Evolutionary conservation across 2,113 vertebrate genomes (phyloP), one percentile per base, ranked within the genome.

Genomic region (Diadophis punctatus): DNA sequence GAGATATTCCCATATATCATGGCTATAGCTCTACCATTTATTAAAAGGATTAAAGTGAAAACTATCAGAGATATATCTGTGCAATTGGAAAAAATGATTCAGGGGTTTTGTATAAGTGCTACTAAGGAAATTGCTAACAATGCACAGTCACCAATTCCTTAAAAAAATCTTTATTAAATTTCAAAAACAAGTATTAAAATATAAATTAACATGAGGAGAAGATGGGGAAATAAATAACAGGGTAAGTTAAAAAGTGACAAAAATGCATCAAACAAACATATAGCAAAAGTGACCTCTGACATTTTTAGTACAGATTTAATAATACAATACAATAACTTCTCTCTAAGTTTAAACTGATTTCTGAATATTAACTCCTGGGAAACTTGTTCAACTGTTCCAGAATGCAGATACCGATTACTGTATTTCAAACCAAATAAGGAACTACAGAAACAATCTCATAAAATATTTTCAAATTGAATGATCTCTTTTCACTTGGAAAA

Each of bases 81-180:
- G n/a, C 52, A 56, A 30, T 30, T 27, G 56, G 39, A 48, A 46
- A 46, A 30, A 90, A 52, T 10, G 4, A 3, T 27, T 30, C 27
- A 90, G 39, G 16, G 5, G 8, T 8, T 63, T 46, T 48, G 43
- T 48, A 18, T 27, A 23, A 89, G 39, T 5, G 55, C 27, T 90
- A 16, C 22, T 88, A 60, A 93, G 16, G 25, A 95, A n/a, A 95
- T 86, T 34, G n/a, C 43, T 30, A 95, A 46, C 23, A 91, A 87
- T 39, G 90, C 56, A 89, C 34, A 4, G 8, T 34, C 27, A 53
- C 11, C 8, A 39, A 53, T 27, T 22, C 12, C 25, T 27, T 60
- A 27, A 60, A 60, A 27, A 60, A 60, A 27, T 27, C 8, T 60
- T 60, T 27, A 58, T 58, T 27, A 27, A 8, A 58, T 58, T 58